Percentiles rank a stretch among this genome's conserved stretches.
Conservation (phyloP, 2,888 invertebrate species). For the Plagodis pulveraria region DNA sequence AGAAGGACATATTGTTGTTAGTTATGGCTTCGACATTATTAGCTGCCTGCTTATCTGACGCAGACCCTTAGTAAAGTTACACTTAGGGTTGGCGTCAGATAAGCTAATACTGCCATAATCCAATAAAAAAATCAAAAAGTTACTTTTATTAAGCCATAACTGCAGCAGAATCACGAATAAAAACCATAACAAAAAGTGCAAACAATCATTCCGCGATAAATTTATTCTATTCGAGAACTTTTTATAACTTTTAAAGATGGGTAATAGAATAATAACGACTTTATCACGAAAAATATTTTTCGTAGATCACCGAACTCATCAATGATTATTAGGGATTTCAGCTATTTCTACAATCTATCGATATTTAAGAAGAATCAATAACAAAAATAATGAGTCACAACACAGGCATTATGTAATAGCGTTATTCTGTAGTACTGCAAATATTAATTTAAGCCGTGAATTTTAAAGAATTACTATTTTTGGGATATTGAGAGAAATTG, state of each 20-base stretch:
- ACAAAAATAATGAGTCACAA: too few species aligned
- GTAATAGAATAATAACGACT: conserved; percentile 32
- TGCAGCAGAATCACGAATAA: neutral
- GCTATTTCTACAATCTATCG: conserved; percentile 7
- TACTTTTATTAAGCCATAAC: neutral
- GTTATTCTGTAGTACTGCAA: too few species aligned
- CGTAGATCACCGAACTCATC: conserved; percentile 26
- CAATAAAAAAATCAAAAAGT: neutral
- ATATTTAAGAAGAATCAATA: neutral
- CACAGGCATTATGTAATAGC: too few species aligned
- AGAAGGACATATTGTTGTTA: too few species aligned
- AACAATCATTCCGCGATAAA: conserved; percentile 3
- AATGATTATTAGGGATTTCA: conserved; percentile 17
- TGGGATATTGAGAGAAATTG: too few species aligned
- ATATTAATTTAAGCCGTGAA: too few species aligned
- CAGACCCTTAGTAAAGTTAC: too few species aligned
- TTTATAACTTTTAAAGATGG: conserved; percentile 14
- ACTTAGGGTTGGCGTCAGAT: too few species aligned
- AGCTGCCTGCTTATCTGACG: too few species aligned
- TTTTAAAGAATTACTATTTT: too few species aligned
- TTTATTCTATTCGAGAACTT: conserved; percentile 19
- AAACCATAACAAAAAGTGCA: conserved; percentile 1
- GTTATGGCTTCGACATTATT: too few species aligned
- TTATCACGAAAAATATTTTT: conserved; percentile 31
- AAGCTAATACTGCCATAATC: too few species aligned